Evolutionary conservation across 1,140 invertebrate genomes (phyloP).

Genomic region (Hycleus phaleratus): DNA sequence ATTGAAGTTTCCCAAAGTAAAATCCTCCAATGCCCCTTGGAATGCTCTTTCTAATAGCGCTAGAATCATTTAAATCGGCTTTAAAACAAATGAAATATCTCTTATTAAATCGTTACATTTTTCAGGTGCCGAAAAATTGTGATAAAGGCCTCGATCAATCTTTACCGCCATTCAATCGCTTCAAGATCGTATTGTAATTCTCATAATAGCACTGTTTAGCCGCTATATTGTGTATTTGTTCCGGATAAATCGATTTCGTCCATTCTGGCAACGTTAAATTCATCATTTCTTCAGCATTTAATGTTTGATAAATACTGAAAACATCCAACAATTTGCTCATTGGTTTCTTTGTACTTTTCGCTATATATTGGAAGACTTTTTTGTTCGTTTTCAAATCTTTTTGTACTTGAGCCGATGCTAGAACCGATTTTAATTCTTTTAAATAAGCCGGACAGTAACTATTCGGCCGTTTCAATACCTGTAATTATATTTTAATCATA

Average conservation of each 20-base stretch:
- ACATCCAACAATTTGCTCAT: conserved; percentile 18
- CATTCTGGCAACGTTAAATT: conserved; percentile 35
- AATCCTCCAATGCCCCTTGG: too few relatives aligned
- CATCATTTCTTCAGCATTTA: conserved; percentile 31
- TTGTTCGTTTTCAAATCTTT: conserved; percentile 22
- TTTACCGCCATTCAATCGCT: conserved; percentile 34
- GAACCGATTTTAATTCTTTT: conserved; percentile 27
- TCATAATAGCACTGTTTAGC: conserved; percentile 29
- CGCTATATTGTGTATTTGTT: conserved; percentile 23
- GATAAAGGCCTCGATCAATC: not conserved
- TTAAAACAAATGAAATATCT: not conserved
- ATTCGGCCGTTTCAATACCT: conserved; percentile 30
- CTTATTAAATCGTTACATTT: not conserved
- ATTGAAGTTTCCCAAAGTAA: too few relatives aligned
- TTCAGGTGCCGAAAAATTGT: not conserved
- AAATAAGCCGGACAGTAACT: conserved; percentile 32
- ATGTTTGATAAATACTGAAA: conserved; percentile 33
- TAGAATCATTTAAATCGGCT: too few relatives aligned
- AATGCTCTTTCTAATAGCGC: too few relatives aligned
- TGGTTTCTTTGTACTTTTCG: conserved; percentile 23
- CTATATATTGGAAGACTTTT: conserved; percentile 27
- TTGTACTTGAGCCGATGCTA: conserved; percentile 20
- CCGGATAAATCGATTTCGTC: conserved; percentile 31
- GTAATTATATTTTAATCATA: not conserved
- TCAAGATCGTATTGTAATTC: conserved; percentile 29